Evolutionary conservation across 2,113 vertebrate species (phyloP).

Genomic region (Atlantisia rogersi): DNA sequence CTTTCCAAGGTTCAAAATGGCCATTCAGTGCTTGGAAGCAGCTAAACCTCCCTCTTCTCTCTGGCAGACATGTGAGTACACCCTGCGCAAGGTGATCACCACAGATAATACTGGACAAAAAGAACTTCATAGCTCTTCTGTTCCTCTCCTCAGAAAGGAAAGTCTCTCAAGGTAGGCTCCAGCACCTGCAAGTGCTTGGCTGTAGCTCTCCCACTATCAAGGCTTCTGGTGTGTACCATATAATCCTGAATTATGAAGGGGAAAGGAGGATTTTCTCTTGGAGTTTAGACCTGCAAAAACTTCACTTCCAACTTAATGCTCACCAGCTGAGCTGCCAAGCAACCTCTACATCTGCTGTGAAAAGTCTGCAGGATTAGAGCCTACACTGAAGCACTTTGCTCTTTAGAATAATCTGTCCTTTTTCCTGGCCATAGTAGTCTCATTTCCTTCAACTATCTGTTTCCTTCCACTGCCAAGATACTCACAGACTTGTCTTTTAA

Average conservation of each 20-base stretch:
- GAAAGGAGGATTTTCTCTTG: not conserved
- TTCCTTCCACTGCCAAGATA: constrained; percentile 7
- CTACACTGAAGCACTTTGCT: not conserved
- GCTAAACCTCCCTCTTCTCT: constrained; percentile 31
- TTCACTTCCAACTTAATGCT: not conserved
- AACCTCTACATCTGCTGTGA: not conserved
- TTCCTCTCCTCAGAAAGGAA: constrained; percentile 60
- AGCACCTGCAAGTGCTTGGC: not conserved
- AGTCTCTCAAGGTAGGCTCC: constrained; percentile 74
- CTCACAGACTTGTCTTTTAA: not conserved
- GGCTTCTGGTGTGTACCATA: not conserved
- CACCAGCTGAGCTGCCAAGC: not conserved
- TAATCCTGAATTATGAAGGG: not conserved
- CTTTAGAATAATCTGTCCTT: not conserved
- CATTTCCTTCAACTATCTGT: not conserved
- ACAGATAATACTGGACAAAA: constrained; percentile 51
- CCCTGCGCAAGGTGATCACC: constrained; percentile 68
- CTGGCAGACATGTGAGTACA: constrained; percentile 61
- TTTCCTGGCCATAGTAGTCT: not conserved
- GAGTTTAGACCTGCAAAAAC: not conserved
- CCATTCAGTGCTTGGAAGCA: not conserved
- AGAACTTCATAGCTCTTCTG: constrained; percentile 61
- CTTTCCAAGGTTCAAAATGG: not conserved
- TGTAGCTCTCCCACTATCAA: not conserved
- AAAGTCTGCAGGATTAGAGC: not conserved